Evolutionary conservation across 2,113 vertebrate species (phyloP).

Genomic region (Plecturocebus donacophilus): DNA sequence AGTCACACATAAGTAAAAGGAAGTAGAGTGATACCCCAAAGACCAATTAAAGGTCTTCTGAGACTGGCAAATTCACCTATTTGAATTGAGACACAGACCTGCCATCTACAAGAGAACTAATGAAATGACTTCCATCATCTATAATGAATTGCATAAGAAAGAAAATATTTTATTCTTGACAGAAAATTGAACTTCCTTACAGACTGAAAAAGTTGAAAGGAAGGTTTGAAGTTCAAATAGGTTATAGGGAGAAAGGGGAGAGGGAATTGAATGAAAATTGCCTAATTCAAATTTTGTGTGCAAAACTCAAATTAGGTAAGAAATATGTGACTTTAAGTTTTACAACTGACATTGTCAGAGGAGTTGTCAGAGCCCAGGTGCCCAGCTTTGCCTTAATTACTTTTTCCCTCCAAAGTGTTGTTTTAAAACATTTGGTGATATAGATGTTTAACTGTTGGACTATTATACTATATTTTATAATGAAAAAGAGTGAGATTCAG

Average conservation of each 20-base stretch:
- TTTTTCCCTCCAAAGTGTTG: background rate
- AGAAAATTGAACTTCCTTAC: constrained; percentile 44
- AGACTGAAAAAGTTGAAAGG: constrained; percentile 37
- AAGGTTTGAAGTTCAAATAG: constrained; percentile 44
- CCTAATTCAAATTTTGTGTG: constrained; percentile 40
- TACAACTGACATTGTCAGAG: background rate
- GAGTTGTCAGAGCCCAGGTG: background rate
- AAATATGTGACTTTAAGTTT: constrained; percentile 16
- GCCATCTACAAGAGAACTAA: background rate
- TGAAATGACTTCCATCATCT: constrained; percentile 38
- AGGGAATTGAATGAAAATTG: constrained; percentile 26
- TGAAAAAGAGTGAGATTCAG: background rate
- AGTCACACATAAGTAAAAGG: constrained; percentile 32
- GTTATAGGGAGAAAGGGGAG: background rate
- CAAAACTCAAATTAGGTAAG: constrained; percentile 44
- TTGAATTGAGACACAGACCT: background rate
- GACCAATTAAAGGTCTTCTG: constrained; percentile 38
- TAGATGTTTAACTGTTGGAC: background rate
- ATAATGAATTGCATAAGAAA: constrained; percentile 11
- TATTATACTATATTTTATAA: background rate
- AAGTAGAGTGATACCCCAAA: constrained; percentile 22
- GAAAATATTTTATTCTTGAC: background rate
- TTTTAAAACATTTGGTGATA: constrained; percentile 18
- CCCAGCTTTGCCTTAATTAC: background rate
- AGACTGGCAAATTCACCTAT: background rate